Evolutionary conservation across 2,797 vertebrate species (phyloP).

Genomic region (Euthynnus affinis): DNA sequence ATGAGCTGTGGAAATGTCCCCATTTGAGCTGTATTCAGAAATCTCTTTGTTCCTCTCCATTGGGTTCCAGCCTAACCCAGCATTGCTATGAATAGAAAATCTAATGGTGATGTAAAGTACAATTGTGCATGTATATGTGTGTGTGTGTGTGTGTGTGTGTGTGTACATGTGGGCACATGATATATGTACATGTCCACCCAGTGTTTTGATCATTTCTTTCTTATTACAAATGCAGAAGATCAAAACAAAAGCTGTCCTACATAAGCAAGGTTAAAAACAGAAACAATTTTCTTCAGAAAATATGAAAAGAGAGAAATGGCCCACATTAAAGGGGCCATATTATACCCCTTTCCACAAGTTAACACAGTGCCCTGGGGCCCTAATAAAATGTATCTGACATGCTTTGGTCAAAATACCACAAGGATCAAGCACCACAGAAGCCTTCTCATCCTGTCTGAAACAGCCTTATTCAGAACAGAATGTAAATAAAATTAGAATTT

Average conservation of each 20-base stretch:
- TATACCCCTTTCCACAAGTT: too few species aligned
- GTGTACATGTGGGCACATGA: slow-evolving; percentile 1
- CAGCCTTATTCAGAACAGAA: too few species aligned
- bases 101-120: slow-evolving; percentile 55
- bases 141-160: slow-evolving; percentile 15
- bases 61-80: slow-evolving; percentile 62
- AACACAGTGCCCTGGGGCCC: too few species aligned
- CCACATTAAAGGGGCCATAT: background rate
- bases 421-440: too few species aligned
- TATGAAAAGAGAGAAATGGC: background rate
- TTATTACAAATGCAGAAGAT: slow-evolving; percentile 44
- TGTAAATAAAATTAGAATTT: too few species aligned
- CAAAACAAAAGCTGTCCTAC: slow-evolving; percentile 54
- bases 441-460: too few species aligned
- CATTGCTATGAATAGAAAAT: slow-evolving; percentile 72
- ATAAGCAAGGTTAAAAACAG: slow-evolving; percentile 50
- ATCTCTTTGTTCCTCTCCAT: slow-evolving; percentile 73
- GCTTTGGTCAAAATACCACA: too few species aligned
- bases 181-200: background rate
- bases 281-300: slow-evolving; percentile 12
- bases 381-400: too few species aligned
- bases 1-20: slow-evolving; percentile 70
- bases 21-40: slow-evolving; percentile 70
- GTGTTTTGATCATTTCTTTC: slow-evolving; percentile 44
- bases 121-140: slow-evolving; percentile 29